Conservation (phyloP, 2,797 vertebrate genomes). For the Arnoldichthys spilopterus region DNA sequence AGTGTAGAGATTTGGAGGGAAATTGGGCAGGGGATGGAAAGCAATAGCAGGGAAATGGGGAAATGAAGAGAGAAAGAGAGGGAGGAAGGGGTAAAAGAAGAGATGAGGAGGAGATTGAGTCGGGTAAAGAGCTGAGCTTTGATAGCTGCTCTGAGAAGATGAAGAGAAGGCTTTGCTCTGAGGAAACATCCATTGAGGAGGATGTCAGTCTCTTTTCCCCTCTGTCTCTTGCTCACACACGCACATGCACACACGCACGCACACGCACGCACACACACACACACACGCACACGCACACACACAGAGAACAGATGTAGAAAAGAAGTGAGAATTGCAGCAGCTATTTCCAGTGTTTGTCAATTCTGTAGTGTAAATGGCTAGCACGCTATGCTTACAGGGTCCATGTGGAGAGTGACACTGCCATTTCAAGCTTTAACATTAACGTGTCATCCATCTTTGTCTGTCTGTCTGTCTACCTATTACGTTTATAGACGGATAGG, state of each 20-base stretch:
- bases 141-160: constrained; percentile 48
- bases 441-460: too few relatives aligned
- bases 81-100: not conserved
- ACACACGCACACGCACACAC: too few relatives aligned
- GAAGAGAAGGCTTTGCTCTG: constrained; percentile 38
- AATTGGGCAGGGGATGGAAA: not conserved
- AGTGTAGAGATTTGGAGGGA: not conserved
- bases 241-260: constrained; percentile 11
- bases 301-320: constrained; percentile 31
- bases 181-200: constrained; percentile 39
- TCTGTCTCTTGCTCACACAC: constrained; percentile 7
- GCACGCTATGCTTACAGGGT: not conserved
- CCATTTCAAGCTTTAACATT: not conserved
- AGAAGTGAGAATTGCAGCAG: constrained; percentile 30
- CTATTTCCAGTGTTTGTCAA: constrained; percentile 37
- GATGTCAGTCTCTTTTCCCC: constrained; percentile 9
- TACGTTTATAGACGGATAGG: too few relatives aligned
- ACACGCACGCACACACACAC: too few relatives aligned
- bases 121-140: constrained; percentile 29
- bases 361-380: constrained; percentile 17
- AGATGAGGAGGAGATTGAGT: constrained; percentile 40
- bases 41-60: not conserved
- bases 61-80: not conserved
- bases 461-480: too few relatives aligned
- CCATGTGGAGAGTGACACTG: not conserved